Base-by-base conservation (phyloP, 2,113 vertebrate species). In the Microtus montanus region DNA sequence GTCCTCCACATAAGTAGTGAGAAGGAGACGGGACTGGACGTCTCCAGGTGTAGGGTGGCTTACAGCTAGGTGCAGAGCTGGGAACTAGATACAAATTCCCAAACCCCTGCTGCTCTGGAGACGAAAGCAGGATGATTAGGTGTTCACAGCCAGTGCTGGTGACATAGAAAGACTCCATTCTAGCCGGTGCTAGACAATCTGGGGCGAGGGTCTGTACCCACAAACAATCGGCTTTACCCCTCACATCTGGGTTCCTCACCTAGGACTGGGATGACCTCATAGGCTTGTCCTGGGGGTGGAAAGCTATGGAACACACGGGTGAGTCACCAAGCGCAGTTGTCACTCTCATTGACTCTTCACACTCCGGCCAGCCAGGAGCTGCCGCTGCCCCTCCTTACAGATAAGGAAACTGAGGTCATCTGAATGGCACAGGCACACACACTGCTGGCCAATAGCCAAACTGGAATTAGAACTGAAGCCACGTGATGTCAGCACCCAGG, bases 331-430 rank as follows among this genome's bases (percentile, higher is more conserved):
- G 64, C 19, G 9, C n/a, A 66, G 5, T 3, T 26, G 33, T 80
- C n/a, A 78, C 33, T 66, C 49, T 70, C 44, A 30, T 58, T 86
- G 35, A 89, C 87, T 68, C 64, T 77, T 87, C 58, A 90, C 6
- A n/a, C 35, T 84, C 28, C 66, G 73, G 12, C 26, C 47, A 73
- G 52, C 44, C 75, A 35, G 41, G 22, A 78, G 13, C 17, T 49
- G 8, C n/a, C 35, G 33, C 52, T 24, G 19, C 4, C 77, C 66
- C 7, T 22, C 10, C 86, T 77, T 54, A 82, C 68, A 86, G 73
- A 78, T n/a, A 49, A 80, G 64, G 28, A 85, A 92, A 90, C 84
- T 38, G 86, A 95, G 74, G 35, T 35, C 35, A 66, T 38, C 88
- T 44, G 64, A 70, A 35, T 9, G 35, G 47, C 82, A 61, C 75